Base-by-base conservation (phyloP, 2,797 vertebrate genomes). In the Eulemur coronatus region DNA sequence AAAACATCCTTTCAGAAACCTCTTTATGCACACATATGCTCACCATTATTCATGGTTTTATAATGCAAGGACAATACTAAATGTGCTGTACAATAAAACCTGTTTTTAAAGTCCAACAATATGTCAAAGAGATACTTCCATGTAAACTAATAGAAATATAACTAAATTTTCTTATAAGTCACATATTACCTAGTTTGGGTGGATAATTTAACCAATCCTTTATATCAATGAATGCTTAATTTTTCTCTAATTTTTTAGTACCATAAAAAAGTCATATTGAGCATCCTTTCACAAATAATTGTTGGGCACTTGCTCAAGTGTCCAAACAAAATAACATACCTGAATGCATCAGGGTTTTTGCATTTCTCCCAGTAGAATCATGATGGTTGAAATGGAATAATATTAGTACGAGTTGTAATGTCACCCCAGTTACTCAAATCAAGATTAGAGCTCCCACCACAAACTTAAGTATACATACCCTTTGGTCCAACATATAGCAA, bases 131-230 rank as follows among this genome's bases (percentile, higher is more conserved):
- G 30, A 90, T 79, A 78, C 6, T 87, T 79, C 41, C 46, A 57
- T 78, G 20, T 67, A 81, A 78, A 67, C 57, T 89, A 86, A 69
- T 0, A 43, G 33, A 69, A 1, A 82, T 20, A 89, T 2, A 80
- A 1, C 48, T 52, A 69, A 96, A 69, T 7, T 65, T 61, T 84
- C 69, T 90, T 50, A 97, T 10, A 1, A 91, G 33, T 33, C 18
- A 48, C 14, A 52, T 35, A 79, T n/a, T 70, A 20, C 50, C 18
- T 63, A 90, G 30, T 48, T 75, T 95, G 30, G 28, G 20, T 46
- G 14, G 48, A 24, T 81, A 91, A 93, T 70, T 86, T 91, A 96
- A 95, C 14, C 22, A 94, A 85, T n/a, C 14, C 50, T 95, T 91
- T 20, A 76, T 20, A 76, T 52, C 30, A 92, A 67, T 26, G 14